Evolutionary conservation across 2,113 vertebrate genomes (phyloP).

Genomic region (Dissostichus mawsoni): DNA sequence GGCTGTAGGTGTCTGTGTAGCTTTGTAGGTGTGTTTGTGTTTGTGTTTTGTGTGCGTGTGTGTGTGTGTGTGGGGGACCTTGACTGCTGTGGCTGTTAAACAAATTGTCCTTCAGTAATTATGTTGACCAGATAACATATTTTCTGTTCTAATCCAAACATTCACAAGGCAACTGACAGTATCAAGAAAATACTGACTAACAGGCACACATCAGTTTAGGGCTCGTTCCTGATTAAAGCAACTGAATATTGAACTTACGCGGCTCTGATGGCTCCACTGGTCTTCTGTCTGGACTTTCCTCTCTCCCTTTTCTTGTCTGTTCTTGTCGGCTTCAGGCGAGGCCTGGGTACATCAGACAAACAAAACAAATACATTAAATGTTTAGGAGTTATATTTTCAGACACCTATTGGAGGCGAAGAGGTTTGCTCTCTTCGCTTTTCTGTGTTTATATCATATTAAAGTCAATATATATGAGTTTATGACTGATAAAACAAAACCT

Average conservation of each 20-base stretch:
- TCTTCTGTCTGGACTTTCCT: constrained; percentile 76
- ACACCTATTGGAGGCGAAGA: background rate
- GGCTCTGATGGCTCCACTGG: constrained; percentile 54
- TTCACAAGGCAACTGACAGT: constrained; percentile 11
- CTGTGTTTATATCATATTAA: too few relatives aligned
- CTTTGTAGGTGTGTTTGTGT: constrained; percentile 7
- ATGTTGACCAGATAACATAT: constrained; percentile 58
- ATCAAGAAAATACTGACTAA: constrained; percentile 18
- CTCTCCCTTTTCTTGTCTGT: constrained; percentile 74
- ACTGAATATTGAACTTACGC: constrained; percentile 69
- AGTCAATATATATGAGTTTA: too few relatives aligned
- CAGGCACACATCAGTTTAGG: background rate
- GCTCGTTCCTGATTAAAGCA: background rate
- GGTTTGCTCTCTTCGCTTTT: too few relatives aligned
- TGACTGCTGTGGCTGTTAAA: constrained; percentile 59
- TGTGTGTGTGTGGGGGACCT: constrained; percentile 35
- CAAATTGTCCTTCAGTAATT: constrained; percentile 65
- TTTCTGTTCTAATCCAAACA: constrained; percentile 58
- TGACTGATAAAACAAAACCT: too few relatives aligned
- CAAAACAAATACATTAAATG: constrained; percentile 16
- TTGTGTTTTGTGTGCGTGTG: constrained; percentile 10
- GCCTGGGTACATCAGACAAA: constrained; percentile 66
- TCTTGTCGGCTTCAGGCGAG: constrained; percentile 62
- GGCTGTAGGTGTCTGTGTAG: constrained; percentile 8
- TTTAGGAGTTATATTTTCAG: background rate